Percentiles rank a stretch among this genome's conserved stretches.
These are phyloP conservation scores for Beroe forskalii DNA, from an alignment of 37 sponge, comb jelly and placozoan species.

Conservation along the genomic window DNA sequence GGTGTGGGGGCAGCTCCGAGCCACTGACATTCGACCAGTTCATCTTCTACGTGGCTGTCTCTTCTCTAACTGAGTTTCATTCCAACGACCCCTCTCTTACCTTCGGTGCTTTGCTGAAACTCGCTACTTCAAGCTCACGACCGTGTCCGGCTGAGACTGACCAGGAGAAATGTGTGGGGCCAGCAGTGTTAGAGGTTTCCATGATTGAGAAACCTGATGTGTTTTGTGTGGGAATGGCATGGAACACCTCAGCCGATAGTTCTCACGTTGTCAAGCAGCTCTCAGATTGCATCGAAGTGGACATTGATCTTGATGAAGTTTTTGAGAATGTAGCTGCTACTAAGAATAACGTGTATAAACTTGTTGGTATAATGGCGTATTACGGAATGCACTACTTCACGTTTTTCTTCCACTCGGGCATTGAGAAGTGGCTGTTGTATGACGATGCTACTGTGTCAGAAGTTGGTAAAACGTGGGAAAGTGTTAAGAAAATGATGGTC, in stretches of 20 bases:
- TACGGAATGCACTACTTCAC: constrained; percentile 61
- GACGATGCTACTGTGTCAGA: constrained; percentile 52
- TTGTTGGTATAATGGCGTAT: constrained; percentile 51
- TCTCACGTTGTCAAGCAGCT: background rate
- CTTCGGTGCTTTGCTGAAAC: constrained; percentile 10
- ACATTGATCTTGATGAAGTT: constrained; percentile 29
- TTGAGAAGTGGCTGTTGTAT: constrained; percentile 55
- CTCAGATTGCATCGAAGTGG: constrained; percentile 20
- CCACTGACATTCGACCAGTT: constrained; percentile 56
- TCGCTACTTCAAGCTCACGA: background rate
- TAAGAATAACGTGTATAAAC: background rate
- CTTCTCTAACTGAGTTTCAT: background rate
- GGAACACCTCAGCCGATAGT: background rate
- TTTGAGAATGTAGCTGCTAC: background rate
- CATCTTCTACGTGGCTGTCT: constrained; percentile 12
- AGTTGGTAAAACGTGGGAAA: constrained; percentile 35
- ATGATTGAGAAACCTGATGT: constrained; percentile 44
- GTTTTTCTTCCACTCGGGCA: constrained; percentile 40
- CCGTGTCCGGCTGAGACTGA: background rate
- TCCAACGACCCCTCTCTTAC: background rate
- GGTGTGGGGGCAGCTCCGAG: constrained; percentile 20
- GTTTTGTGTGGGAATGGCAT: constrained; percentile 50
- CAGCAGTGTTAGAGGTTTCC: constrained; percentile 26
- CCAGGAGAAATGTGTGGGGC: background rate
- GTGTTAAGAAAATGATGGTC: constrained; percentile 16